These are phyloP conservation scores for Sitta europaea DNA, from an alignment of 2,113 vertebrate species.

Conservation along the genomic window DNA sequence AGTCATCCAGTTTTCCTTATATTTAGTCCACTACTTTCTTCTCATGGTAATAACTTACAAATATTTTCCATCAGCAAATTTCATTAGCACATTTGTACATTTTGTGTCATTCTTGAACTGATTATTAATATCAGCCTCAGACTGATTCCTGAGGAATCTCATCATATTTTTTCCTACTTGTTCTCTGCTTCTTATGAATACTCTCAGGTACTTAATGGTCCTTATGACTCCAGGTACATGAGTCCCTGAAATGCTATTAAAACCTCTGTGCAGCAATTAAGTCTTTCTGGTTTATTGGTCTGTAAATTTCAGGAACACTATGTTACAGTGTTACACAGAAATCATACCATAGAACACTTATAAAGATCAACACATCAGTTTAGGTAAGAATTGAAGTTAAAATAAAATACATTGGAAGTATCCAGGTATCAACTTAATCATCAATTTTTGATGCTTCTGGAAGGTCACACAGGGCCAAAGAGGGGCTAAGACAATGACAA, in stretches of 20 bases:
- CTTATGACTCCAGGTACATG: not conserved
- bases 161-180: not conserved
- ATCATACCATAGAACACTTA: not conserved
- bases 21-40: not conserved
- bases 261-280: not conserved
- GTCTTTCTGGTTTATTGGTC: not conserved
- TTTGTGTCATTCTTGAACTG: not conserved
- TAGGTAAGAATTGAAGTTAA: not conserved
- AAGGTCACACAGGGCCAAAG: not conserved
- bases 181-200: not conserved
- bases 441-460: not conserved
- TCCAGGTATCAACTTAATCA: not conserved
- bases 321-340: not conserved
- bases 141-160: not conserved
- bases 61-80: not conserved
- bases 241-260: not conserved
- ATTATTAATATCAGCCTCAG: not conserved
- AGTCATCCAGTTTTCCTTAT: not conserved
- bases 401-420: not conserved
- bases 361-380: not conserved
- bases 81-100: not conserved
- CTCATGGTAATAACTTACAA: not conserved
- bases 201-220: not conserved
- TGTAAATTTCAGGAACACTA: not conserved
- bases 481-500: not conserved